Conservation (phyloP, 1,140 invertebrate genomes). For the Oreohelix idahoensis region DNA sequence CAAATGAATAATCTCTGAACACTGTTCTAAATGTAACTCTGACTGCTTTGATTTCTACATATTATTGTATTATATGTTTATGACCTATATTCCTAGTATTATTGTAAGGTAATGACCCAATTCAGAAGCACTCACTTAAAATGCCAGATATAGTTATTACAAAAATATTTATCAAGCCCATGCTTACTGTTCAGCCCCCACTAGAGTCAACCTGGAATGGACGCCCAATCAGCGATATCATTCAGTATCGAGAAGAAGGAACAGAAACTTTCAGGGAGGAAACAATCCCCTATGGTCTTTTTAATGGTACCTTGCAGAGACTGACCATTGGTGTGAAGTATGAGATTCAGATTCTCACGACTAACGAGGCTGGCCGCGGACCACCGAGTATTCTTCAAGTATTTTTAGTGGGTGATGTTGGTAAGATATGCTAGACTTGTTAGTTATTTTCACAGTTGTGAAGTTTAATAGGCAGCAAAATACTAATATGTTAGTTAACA, state of each 20-base stretch:
- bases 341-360: constrained; percentile 95
- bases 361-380: constrained; percentile 95
- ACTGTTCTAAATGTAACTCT: no score
- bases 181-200: constrained; percentile 73
- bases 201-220: constrained; percentile 90
- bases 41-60: no score
- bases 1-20: no score
- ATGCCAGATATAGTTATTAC: not conserved
- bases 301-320: constrained; percentile 44
- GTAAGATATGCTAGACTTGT: constrained; percentile 51
- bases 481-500: not conserved
- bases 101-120: no score
- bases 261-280: constrained; percentile 57
- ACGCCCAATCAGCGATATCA: constrained; percentile 91
- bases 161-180: not conserved
- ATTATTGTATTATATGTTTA: no score
- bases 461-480: no score
- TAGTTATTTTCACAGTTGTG: no score
- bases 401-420: constrained; percentile 93
- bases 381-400: constrained; percentile 83
- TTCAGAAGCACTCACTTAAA: not conserved
- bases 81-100: no score
- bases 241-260: constrained; percentile 72
- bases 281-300: constrained; percentile 46
- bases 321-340: constrained; percentile 80